These are phyloP conservation scores for Myathropa florea DNA, from an alignment of 2,888 invertebrate species.

Conservation along the genomic window DNA sequence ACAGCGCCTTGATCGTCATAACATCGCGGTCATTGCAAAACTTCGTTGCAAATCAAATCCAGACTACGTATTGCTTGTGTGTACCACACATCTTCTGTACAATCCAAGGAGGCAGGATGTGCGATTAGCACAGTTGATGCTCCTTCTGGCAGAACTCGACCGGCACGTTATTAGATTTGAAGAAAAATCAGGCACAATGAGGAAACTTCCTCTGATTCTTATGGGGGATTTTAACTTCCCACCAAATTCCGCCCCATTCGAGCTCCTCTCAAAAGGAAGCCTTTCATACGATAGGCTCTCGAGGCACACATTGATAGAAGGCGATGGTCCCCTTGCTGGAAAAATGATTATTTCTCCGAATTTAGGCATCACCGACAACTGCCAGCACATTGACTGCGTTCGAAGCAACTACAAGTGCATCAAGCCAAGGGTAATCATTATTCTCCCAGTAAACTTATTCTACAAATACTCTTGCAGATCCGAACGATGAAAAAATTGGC, in stretches of 20 bases:
- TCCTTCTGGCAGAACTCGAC: slow-evolving; percentile 92
- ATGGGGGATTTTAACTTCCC: slow-evolving; percentile 96
- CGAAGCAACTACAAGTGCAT: slow-evolving; percentile 74
- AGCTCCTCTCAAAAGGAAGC: slow-evolving; percentile 85
- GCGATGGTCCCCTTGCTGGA: slow-evolving; percentile 39
- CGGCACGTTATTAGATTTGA: slow-evolving; percentile 83
- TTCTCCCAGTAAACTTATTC: neutral
- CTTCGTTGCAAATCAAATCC: slow-evolving; percentile 83
- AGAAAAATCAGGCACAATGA: slow-evolving; percentile 76
- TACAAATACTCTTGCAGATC: slow-evolving; percentile 12
- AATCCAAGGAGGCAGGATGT: slow-evolving; percentile 95
- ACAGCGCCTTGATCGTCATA: slow-evolving; percentile 89
- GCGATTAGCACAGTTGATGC: slow-evolving; percentile 91
- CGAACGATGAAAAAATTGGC: neutral
- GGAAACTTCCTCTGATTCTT: slow-evolving; percentile 87
- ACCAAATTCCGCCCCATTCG: slow-evolving; percentile 86
- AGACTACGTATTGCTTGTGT: slow-evolving; percentile 86
- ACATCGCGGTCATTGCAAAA: slow-evolving; percentile 91
- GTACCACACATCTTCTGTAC: slow-evolving; percentile 96
- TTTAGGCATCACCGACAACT: slow-evolving; percentile 83
- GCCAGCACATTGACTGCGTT: slow-evolving; percentile 83
- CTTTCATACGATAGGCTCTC: slow-evolving; percentile 81
- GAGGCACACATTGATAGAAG: slow-evolving; percentile 72
- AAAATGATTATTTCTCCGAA: slow-evolving; percentile 74
- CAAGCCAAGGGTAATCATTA: neutral